Evolutionary conservation across 1,140 invertebrate species (phyloP), one percentile per base, ranked within the genome.

Genomic region (Aphaenogaster rudis): DNA sequence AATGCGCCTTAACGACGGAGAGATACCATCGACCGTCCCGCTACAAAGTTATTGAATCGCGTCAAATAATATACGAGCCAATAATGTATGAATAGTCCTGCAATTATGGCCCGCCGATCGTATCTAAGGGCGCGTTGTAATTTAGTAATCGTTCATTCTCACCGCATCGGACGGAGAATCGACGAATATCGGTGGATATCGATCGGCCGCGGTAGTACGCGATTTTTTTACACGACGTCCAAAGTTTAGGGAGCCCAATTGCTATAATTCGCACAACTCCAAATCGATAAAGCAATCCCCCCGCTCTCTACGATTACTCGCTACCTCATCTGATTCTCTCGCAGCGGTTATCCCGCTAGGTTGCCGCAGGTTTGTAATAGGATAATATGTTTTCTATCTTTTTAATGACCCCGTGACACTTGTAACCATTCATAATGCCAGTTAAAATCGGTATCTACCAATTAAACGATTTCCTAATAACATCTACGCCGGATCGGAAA

Each of bases 1-100:
- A 92, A 94, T 93, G 87, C 91, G 77, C 86, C 87, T 93, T 93
- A 94, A 93, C 92, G 92, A 91, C 89, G 88, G 76, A 87, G 87
- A 90, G 92, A 93, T 93, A 93, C 63, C 88, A 93, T 93, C 92
- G 89, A 67, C 74, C 80, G 84, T 92, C 88, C 87, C 86, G 87
- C 67, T 77, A 63, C 87, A 86, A 90, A 94, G 91, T 93, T 93
- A 94, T 94, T 94, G 93, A 94, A 94, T 94, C 90, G 91, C 93
- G 89, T 92, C 91, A 94, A 93, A 94, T 94, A 94, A 94, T 94
- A 94, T 94, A 94, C 91, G 93, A 93, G 91, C 92, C 92, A 93
- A 93, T 94, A 94, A 94, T 93, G 91, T 92, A 93, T 88, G 92
- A 93, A 94, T 94, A 92, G 92, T 92, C 82, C 90, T 92, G 90